These are phyloP conservation scores for Burhinus bistriatus DNA, from an alignment of 2,113 vertebrate genomes.

Conservation along the genomic window DNA sequence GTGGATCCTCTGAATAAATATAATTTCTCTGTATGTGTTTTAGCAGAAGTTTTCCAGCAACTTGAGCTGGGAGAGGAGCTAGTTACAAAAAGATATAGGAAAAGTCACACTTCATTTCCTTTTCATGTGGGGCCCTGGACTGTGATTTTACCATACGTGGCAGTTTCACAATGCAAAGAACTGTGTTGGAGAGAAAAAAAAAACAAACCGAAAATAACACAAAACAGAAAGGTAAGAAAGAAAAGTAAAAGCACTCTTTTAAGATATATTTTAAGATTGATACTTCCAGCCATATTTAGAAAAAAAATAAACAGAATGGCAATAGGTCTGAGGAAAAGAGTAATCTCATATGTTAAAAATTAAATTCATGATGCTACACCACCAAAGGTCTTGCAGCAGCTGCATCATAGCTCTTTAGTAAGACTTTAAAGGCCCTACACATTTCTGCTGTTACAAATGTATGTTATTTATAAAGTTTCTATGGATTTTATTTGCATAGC, in stretches of 20 bases:
- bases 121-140: neutral
- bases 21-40: neutral
- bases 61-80: neutral
- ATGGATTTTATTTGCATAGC: neutral
- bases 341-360: neutral
- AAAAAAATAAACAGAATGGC: neutral
- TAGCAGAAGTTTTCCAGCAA: neutral
- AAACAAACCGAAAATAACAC: neutral
- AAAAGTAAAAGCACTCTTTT: neutral
- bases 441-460: neutral
- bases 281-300: neutral
- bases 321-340: neutral
- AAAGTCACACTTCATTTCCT: neutral
- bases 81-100: neutral
- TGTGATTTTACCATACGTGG: neutral
- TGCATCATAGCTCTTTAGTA: neutral
- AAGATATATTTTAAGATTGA: neutral
- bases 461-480: neutral
- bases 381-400: neutral
- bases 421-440: fast-evolving
- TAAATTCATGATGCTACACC: neutral
- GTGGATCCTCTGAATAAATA: neutral
- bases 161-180: neutral
- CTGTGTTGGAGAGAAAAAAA: fast-evolving
- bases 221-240: neutral